phyloP scores from a whole-genome alignment of 2,888 invertebrate species.

The Philhelius pedissequus region DNA sequence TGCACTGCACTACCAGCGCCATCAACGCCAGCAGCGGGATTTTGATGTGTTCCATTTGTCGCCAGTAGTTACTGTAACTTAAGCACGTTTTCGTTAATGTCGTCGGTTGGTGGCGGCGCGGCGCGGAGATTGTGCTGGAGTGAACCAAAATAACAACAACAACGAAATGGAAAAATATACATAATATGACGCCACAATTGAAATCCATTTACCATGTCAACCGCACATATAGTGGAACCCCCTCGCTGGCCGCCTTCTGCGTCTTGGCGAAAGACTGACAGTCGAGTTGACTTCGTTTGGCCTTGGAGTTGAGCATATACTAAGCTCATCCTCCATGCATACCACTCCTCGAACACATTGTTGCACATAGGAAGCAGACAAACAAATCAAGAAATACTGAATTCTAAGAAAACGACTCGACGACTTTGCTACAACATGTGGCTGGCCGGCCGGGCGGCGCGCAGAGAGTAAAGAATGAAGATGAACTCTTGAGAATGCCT shows the following conservation, averaged over 20 bases:
- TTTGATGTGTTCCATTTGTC: conserved; percentile 56
- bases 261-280: conserved; percentile 27
- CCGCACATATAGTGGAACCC: conserved; percentile 53
- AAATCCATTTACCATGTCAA: conserved; percentile 66
- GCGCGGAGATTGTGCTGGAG: not conserved
- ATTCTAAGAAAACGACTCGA: conserved; percentile 43
- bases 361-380: conserved; percentile 61
- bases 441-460: no score
- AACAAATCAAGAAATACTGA: conserved; percentile 45
- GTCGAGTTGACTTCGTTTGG: conserved; percentile 65
- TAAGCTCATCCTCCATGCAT: conserved; percentile 38
- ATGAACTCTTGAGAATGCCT: conserved; percentile 55
- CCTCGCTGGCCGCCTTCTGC: not conserved
- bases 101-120: not conserved
- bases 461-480: conserved; percentile 30
- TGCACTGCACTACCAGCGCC: not conserved
- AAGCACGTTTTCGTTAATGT: not conserved
- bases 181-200: conserved; percentile 61
- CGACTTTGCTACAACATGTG: not conserved
- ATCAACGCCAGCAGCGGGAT: not conserved
- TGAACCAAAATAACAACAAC: conserved; percentile 5
- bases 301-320: conserved; percentile 42
- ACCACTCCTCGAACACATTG: conserved; percentile 14
- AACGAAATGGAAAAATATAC: not conserved
- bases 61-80: conserved; percentile 19